Evolutionary conservation across 2,797 vertebrate species (phyloP), one percentile per base, ranked within the genome.

Genomic region (Aeoliscus strigatus): DNA sequence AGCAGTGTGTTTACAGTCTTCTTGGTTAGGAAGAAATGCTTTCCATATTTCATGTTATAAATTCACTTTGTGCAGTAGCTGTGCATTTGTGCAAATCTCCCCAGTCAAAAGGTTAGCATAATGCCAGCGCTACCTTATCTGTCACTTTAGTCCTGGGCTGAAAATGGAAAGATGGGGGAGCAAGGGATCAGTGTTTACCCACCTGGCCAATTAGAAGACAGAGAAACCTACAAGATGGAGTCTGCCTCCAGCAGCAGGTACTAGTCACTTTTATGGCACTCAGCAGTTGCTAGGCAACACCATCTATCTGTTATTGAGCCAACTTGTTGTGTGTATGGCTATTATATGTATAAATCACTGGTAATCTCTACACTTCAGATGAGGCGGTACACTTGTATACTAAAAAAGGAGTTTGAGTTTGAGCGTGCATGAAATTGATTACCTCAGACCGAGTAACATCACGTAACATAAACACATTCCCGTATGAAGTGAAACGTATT

Each of bases 251-350:
- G 73, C 64, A 86, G 60, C 74, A 84, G 77, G 79, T 80, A 81
- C 78, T 60, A 79, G 73, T 76, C 28, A 49, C 79, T 64, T 66
- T 78, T 84, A 77, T 73, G 80, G 77, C 58, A 71, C 77, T 76
- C 58, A 51, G 75, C 81, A 85, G 88, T 90, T 90, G 88, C 87
- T 87, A 87, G 70, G 88, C 86, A 88, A 90, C 87, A 75, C 65
- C 72, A 75, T 80, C 66, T 83, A 83, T 86, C 78, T 72, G 69
- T 83, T 88, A 82, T 86, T 83, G 75, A 86, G 77, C 74, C 76
- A 86, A 81, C 65, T 77, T 84, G 68, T 81, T 84, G 80, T 81
- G 70, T 70, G 70, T 78, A 66, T 75, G 32, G 70, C 76, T 74
- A 72, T 82, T 83, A 74, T 77, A 75, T 79, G 66, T 76, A 80